These are phyloP conservation scores for Pseudomugil gertrudae DNA, from an alignment of 2,797 vertebrate genomes.

Conservation along the genomic window DNA sequence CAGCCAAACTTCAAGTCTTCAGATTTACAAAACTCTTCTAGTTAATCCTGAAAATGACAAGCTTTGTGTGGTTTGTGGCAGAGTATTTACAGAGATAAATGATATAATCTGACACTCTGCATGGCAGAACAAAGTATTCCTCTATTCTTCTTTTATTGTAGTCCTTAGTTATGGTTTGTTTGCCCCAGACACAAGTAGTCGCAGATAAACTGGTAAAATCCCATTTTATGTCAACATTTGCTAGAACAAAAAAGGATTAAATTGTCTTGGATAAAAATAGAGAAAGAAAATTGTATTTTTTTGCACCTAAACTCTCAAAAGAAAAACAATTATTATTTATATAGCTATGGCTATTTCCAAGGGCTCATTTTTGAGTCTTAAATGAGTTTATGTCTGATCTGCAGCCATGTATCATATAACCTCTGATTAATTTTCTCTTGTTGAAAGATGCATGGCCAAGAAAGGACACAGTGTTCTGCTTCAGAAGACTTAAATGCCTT, in stretches of 20 bases:
- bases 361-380: background rate
- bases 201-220: background rate
- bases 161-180: background rate
- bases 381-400: background rate
- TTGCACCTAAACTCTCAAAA: background rate
- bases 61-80: background rate
- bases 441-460: conserved; percentile 30
- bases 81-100: background rate
- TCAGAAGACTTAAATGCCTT: background rate
- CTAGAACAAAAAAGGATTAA: background rate
- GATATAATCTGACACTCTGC: background rate
- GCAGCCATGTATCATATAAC: conserved; percentile 26
- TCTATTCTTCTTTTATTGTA: background rate
- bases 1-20: background rate
- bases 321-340: background rate
- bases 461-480: conserved; percentile 5
- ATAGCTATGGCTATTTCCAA: too few species aligned
- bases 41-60: background rate
- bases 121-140: background rate
- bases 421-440: conserved; percentile 49
- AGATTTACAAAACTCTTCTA: background rate
- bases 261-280: background rate
- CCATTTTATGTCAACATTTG: background rate
- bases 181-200: background rate
- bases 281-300: background rate